Conservation (phyloP, 2,113 vertebrate genomes). For the Rhadina sibilatrix region DNA sequence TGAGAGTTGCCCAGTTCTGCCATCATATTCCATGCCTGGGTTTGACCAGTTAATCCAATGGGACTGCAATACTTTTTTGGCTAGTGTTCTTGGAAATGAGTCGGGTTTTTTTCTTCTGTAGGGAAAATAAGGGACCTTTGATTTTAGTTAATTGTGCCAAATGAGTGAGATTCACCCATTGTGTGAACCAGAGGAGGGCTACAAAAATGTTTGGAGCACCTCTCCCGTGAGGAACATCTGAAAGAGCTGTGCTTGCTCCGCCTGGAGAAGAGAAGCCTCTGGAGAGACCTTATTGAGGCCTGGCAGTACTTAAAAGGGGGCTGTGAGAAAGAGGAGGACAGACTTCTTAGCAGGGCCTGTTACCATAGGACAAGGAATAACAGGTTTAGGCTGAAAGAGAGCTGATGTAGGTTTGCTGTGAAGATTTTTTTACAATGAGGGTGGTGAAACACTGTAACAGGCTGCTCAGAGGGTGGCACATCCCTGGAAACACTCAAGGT, state of each 20-base stretch:
- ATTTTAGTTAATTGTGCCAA: neutral
- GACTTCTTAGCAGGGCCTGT: neutral
- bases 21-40: neutral
- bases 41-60: neutral
- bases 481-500: neutral
- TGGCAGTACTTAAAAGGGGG: neutral
- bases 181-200: neutral
- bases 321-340: neutral
- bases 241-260: neutral
- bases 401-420: neutral
- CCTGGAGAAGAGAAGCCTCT: neutral
- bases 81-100: neutral
- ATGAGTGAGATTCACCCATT: neutral
- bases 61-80: too few species aligned
- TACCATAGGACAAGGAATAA: accelerated
- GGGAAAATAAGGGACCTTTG: neutral
- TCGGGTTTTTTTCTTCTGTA: neutral
- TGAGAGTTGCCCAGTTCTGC: neutral
- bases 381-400: neutral
- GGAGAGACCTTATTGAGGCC: accelerated
- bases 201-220: neutral
- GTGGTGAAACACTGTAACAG: neutral
- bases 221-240: accelerated
- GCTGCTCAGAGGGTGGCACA: neutral
- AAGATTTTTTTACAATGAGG: neutral